Evolutionary conservation across 2,797 vertebrate genomes (phyloP).

Genomic region (Avahi laniger): DNA sequence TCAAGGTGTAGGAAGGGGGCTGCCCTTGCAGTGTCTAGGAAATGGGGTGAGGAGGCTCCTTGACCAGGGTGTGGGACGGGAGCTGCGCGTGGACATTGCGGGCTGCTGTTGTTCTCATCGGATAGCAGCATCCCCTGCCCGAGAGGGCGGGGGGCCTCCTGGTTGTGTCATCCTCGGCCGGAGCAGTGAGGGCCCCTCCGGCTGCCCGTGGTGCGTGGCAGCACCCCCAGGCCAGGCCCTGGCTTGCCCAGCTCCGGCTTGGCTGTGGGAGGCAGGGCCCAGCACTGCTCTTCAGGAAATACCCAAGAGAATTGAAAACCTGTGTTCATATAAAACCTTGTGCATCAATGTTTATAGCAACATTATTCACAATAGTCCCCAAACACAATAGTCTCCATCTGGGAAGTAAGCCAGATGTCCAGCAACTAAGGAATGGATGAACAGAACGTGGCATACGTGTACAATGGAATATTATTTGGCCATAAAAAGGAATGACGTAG

Average conservation of each 20-base stretch:
- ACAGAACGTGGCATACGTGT: neutral
- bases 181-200: neutral
- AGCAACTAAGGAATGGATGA: neutral
- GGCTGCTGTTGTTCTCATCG: neutral
- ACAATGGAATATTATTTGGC: neutral
- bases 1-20: neutral
- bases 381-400: no score
- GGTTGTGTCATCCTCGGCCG: accelerated
- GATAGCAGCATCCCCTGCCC: neutral
- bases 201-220: accelerated
- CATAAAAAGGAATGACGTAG: neutral
- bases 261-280: neutral
- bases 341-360: neutral
- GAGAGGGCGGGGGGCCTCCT: neutral
- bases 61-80: no score
- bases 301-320: neutral
- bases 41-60: neutral
- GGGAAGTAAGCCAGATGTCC: neutral
- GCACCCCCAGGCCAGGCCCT: accelerated
- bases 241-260: neutral
- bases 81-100: accelerated
- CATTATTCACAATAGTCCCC: neutral
- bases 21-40: neutral
- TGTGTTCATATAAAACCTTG: neutral
- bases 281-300: neutral